Evolutionary conservation across 2,888 invertebrate species (phyloP), one percentile per base, ranked within the genome.

Genomic region (Palloptera scutellata): DNA sequence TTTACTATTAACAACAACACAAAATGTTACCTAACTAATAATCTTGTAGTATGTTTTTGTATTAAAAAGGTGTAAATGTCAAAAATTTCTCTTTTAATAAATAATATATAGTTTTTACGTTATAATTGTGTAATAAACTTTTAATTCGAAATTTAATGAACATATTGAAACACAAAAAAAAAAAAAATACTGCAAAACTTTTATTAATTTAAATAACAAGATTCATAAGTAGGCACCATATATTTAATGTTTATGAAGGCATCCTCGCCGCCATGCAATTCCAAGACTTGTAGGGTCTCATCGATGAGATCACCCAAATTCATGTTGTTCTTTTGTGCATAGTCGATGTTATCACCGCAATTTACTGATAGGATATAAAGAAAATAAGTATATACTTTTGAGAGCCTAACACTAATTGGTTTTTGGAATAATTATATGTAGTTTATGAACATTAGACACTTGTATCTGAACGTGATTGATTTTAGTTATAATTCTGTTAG

Each of bases 221-320:
- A 97, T 84, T 98, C 97, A 81, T 98, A 98, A 8, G 97, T 97
- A 0, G 98, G 98, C 75, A 98, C 91, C 90, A 98, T 94, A 85
- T 98, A 98, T 86, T 98, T 98, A 79, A 98, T 98, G 85, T 98
- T 98, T 77, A 97, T 97, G 83, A 96, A 97, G 1, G 98, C 97
- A 83, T 97, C 96, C 72, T 95, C 94, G 6, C 98, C 98, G 1
- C 98, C 98, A 79, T 94, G 93, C 77, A 91, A 88, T 84, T 98
- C 98, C 72, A 98, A 87, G 58, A 94, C 88, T 86, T 97, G 95
- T 63, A 98, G 86, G 0, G 97, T 97, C 80, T 97, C 96, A 82
- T 96, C 93, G 67, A 97, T 95, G 53, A 96, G 86, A 82, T 97
- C 97, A 0, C 94, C 95, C 11, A 96, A 88, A 85, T 96, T 97